Percentiles rank a stretch among this genome's conserved stretches.
Conservation (phyloP, 1,140 invertebrate genomes). For the Plectrocnemia conspersa region DNA sequence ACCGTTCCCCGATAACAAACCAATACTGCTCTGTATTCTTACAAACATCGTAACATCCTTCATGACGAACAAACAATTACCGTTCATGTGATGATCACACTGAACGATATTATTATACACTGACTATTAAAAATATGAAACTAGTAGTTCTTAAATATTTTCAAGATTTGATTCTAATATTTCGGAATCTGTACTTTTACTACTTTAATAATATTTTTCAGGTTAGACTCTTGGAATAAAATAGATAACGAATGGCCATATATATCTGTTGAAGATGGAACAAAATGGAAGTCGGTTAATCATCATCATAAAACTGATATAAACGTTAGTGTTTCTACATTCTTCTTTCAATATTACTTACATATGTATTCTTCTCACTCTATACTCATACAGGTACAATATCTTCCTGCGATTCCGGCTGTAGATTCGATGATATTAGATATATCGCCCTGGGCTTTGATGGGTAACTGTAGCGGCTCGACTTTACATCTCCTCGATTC, state of each 20-base stretch:
- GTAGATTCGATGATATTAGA: slow-evolving; percentile 27
- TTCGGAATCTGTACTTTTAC: not conserved
- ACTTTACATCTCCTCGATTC: slow-evolving; percentile 3
- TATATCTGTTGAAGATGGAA: slow-evolving; percentile 8
- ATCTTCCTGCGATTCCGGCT: slow-evolving; percentile 10
- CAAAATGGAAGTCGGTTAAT: slow-evolving; percentile 5
- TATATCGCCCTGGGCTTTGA: slow-evolving; percentile 26
- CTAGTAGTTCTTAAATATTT: no score
- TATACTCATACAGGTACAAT: slow-evolving; percentile 19
- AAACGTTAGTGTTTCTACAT: not conserved
- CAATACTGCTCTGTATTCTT: no score
- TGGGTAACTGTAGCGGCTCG: slow-evolving; percentile 24
- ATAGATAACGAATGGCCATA: slow-evolving; percentile 12
- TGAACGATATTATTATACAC: no score
- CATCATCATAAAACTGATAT: slow-evolving; percentile 12
- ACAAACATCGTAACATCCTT: no score
- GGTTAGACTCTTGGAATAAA: not conserved
- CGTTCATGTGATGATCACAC: no score
- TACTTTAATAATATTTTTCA: not conserved
- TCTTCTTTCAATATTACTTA: not conserved
- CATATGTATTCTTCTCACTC: not conserved
- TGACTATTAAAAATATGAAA: no score
- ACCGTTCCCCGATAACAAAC: no score
- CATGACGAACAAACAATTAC: no score
- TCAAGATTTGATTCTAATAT: no score